Base-by-base conservation (phyloP, 2,113 vertebrate genomes). In the Thalassoma bifasciatum region DNA sequence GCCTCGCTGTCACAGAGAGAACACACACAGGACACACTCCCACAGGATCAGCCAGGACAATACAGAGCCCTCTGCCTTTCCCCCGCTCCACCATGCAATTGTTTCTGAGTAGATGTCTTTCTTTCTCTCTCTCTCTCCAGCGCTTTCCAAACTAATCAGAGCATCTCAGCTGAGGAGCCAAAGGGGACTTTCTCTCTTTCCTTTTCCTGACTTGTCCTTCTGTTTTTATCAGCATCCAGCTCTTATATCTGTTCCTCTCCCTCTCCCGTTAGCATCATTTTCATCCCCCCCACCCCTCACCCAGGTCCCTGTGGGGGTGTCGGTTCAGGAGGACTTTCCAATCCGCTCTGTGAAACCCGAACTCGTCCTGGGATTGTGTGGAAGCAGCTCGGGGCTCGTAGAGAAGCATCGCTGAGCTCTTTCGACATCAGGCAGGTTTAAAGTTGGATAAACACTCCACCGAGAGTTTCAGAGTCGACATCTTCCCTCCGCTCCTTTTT, bases 91-190 rank as follows among this genome's bases (percentile, higher is more conserved):
- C 61, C n/a, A 13, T 49, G 26, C 59, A 37, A 34, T 56, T 62
- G 26, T 85, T 49, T 65, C 57, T 51, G 42, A 10, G 59, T 38
- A 19, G 67, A 2, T 57, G 8, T 75, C 14, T 67, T n/a, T n/a
- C n/a, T n/a, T n/a, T n/a, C n/a, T 73, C 13, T 53, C 16, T 53
- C 47, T 54, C 38, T 51, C 22, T 70, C 46, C 0, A 7, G 34
- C 7, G 19, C 82, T 59, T 73, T 84, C 83, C 60, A 82, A 71
- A 82, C 81, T 67, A 86, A 86, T 89, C 85, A 86, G 83, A 13
- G 51, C 50, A 85, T 83, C 77, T 80, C 44, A 52, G 66, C 60
- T 66, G 62, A 87, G 58, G 8, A 64, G 85, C 70, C 69, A 30
- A 51, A 56, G 68, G 82, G 62, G 56, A 42, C 14, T 16, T 10